Conservation (phyloP, 2,888 invertebrate species). For the Heliconius ismenius region DNA sequence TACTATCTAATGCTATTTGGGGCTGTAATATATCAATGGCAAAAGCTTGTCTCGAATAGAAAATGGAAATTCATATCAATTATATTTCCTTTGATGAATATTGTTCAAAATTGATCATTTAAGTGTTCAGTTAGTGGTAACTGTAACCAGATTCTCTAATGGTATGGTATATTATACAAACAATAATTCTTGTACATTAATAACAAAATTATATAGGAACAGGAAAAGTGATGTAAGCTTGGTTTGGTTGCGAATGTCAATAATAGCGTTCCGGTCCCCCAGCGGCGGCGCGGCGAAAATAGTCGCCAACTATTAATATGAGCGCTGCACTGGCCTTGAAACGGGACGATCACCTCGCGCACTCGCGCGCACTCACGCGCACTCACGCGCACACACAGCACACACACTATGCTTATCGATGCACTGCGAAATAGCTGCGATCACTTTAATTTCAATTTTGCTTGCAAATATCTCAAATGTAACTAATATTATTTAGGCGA, state of each 20-base stretch:
- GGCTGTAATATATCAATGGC: neutral
- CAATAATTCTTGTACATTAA: neutral
- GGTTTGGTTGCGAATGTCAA: slow-evolving; percentile 79
- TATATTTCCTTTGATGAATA: neutral
- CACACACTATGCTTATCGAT: slow-evolving; percentile 60
- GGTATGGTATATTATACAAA: too few relatives aligned
- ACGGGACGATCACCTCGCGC: slow-evolving; percentile 79
- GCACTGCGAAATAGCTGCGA: slow-evolving; percentile 71
- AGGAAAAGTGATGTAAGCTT: slow-evolving; percentile 61
- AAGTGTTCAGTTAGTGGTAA: neutral
- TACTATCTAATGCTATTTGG: slow-evolving; percentile 7
- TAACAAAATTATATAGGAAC: slow-evolving; percentile 40
- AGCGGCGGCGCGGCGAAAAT: slow-evolving; percentile 75
- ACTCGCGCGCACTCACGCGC: slow-evolving; percentile 54
- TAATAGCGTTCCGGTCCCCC: slow-evolving; percentile 77
- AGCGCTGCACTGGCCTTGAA: slow-evolving; percentile 81
- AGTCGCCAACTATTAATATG: slow-evolving; percentile 80
- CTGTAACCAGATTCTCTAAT: too few relatives aligned
- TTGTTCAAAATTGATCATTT: neutral
- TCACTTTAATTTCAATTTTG: slow-evolving; percentile 76
- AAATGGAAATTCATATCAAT: neutral
- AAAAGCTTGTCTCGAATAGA: neutral
- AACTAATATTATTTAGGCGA: neutral
- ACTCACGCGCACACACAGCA: slow-evolving; percentile 54
- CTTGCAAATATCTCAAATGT: slow-evolving; percentile 48